Evolutionary conservation across 2,113 vertebrate genomes (phyloP), one percentile per base, ranked within the genome.

Genomic region (Ranitomeya imitator): DNA sequence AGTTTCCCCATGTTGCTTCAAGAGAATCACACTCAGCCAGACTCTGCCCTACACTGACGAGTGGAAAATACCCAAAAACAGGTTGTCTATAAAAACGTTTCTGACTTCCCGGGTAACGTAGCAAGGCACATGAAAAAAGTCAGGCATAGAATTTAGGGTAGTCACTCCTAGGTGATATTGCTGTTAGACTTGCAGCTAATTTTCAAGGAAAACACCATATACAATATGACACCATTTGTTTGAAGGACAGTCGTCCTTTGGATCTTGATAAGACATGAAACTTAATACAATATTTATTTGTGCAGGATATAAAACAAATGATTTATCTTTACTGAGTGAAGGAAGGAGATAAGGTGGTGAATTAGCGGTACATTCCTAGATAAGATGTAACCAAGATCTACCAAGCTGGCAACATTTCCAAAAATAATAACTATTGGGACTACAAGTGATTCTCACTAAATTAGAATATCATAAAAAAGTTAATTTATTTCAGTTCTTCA

Each of bases 251-350:
- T 63, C 37, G 86, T 88, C 55, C 69, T 88, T 76, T 71, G 19
- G 18, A 73, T 76, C 54, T 67, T 76, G 86, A 88, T 83, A 88
- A 88, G 74, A 55, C n/a, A 0, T 63, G 14, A 83, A 74, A 31
- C 45, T 11, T 59, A 83, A 74, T 54, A 74, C 55, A 63, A 15
- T 83, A 80, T 79, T 21, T 88, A 81, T 88, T 88, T 88, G 86
- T 45, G 61, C 79, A 83, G 86, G 67, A 83, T 45, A 61, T 61
- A 88, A 83, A 76, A 82, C 69, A 76, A 83, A 83, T 74, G 37
- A 83, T 83, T 83, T 83, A 83, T 76, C 79, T 88, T 79, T 54
- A 83, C 76, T 73, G 86, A 82, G 55, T 79, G 60, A 82, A 88
- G 57, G 63, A 60, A 16, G 31, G 21, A 88, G 86, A 88, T 88